A percentile compares a stretch with the other conserved stretches of the same genome.
phyloP scores from a whole-genome alignment of 1,140 invertebrate genomes.

The Diuraphis noxia region DNA sequence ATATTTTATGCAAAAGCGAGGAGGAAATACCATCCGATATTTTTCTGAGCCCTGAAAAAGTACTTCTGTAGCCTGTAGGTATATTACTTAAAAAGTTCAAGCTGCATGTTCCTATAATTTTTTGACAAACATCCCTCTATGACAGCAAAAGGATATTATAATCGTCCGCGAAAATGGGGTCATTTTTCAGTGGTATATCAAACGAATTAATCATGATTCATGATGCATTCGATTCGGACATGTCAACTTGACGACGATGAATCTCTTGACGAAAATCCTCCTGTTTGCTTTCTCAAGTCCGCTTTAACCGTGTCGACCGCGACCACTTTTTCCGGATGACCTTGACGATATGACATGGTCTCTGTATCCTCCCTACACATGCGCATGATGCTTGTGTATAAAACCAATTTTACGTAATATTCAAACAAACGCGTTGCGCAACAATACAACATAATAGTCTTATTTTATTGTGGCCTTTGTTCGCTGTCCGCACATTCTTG shows the following conservation, averaged over 20 bases:
- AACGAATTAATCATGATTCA: background rate
- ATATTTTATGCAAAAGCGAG: background rate
- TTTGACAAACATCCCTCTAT: background rate
- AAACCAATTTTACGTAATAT: slow-evolving; percentile 15
- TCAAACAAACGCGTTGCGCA: slow-evolving; percentile 2
- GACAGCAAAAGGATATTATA: background rate
- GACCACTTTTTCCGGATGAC: slow-evolving; percentile 29
- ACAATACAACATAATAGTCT: background rate
- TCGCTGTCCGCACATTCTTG: background rate
- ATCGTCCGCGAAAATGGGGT: background rate
- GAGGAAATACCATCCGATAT: background rate
- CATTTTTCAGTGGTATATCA: background rate
- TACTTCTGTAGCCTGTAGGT: background rate
- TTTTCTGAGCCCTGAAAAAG: background rate
- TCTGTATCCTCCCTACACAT: background rate
- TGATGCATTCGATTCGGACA: too few species aligned
- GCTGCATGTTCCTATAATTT: background rate
- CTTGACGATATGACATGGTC: slow-evolving; percentile 1
- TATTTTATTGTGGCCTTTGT: background rate
- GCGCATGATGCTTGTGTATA: background rate
- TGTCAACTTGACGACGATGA: background rate
- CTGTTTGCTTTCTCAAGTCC: background rate
- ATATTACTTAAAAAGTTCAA: too few species aligned
- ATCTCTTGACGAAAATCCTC: background rate
- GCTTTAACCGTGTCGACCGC: slow-evolving; percentile 6